Conservation (phyloP, 2,888 invertebrate species). For the Geotrupes spiniger region DNA sequence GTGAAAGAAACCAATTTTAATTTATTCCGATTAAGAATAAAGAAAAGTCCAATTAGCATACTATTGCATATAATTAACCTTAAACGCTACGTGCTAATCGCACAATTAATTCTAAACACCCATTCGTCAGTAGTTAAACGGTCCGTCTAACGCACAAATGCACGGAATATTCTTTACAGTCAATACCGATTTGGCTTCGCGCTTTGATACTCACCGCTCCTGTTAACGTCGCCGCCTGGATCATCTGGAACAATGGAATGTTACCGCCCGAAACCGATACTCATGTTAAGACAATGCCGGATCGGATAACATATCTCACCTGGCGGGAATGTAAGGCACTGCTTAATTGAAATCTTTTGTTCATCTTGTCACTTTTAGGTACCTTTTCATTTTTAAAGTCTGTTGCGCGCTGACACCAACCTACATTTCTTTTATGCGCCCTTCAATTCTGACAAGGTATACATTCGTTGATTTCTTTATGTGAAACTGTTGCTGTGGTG, state of each 20-base stretch:
- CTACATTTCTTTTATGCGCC: constrained; percentile 19
- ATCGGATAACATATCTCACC: constrained; percentile 26
- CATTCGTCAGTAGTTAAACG: constrained; percentile 15
- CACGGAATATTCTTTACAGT: not conserved
- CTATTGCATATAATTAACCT: constrained; percentile 23
- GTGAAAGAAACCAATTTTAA: constrained; percentile 12
- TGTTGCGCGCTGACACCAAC: constrained; percentile 15
- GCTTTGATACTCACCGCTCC: constrained; percentile 22
- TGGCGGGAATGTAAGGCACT: constrained; percentile 20
- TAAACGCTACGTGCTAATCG: constrained; percentile 17
- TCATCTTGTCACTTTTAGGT: constrained; percentile 24
- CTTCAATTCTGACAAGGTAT: constrained; percentile 17
- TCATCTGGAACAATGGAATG: constrained; percentile 25
- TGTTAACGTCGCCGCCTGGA: constrained; percentile 23
- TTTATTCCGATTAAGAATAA: constrained; percentile 16
- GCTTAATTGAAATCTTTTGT: constrained; percentile 28
- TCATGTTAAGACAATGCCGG: constrained; percentile 27
- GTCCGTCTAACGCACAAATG: constrained; percentile 5
- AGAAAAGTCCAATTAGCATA: constrained; percentile 21
- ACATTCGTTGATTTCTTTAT: constrained; percentile 14
- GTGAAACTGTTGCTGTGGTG: constrained; percentile 2
- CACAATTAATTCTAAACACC: constrained; percentile 20
- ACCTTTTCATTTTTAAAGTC: constrained; percentile 20
- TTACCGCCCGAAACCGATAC: constrained; percentile 25
- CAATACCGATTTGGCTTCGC: constrained; percentile 10